These are phyloP conservation scores for Patella depressa DNA, from an alignment of 2,888 invertebrate genomes.

Conservation along the genomic window DNA sequence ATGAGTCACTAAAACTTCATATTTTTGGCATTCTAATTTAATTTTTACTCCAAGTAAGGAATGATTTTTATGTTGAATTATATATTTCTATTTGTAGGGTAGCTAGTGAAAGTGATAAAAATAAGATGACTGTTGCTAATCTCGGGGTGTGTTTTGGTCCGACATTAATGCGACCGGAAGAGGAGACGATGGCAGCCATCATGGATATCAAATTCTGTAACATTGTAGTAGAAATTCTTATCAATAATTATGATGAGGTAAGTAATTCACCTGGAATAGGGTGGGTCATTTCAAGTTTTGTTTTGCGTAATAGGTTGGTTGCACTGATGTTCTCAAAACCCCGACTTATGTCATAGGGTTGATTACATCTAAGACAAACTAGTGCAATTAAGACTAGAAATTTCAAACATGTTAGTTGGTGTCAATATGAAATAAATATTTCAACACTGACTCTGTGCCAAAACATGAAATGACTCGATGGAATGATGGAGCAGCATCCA, in stretches of 20 bases:
- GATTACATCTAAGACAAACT: too few species aligned
- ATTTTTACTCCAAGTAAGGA: neutral
- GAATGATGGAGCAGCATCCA: too few species aligned
- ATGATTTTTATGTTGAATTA: neutral
- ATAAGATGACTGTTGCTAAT: slow-evolving; percentile 97
- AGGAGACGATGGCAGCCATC: slow-evolving; percentile 97
- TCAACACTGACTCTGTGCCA: too few species aligned
- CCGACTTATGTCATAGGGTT: too few species aligned
- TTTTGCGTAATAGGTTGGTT: too few species aligned
- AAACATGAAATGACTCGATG: too few species aligned
- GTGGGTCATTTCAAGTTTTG: neutral
- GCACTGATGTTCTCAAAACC: too few species aligned
- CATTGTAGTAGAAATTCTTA: slow-evolving; percentile 96
- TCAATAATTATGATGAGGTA: slow-evolving; percentile 83
- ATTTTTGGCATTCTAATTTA: neutral
- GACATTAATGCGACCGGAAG: slow-evolving; percentile 92
- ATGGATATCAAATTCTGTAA: slow-evolving; percentile 99
- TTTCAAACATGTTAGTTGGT: too few species aligned
- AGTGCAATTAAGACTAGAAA: too few species aligned
- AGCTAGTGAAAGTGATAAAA: slow-evolving; percentile 85
- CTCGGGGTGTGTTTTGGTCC: slow-evolving; percentile 98
- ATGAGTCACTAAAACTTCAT: neutral
- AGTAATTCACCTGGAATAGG: neutral
- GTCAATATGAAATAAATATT: too few species aligned
- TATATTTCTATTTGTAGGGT: slow-evolving; percentile 78